Evolutionary conservation across 2,797 vertebrate species (phyloP).

Genomic region (Zonotrichia albicollis): DNA sequence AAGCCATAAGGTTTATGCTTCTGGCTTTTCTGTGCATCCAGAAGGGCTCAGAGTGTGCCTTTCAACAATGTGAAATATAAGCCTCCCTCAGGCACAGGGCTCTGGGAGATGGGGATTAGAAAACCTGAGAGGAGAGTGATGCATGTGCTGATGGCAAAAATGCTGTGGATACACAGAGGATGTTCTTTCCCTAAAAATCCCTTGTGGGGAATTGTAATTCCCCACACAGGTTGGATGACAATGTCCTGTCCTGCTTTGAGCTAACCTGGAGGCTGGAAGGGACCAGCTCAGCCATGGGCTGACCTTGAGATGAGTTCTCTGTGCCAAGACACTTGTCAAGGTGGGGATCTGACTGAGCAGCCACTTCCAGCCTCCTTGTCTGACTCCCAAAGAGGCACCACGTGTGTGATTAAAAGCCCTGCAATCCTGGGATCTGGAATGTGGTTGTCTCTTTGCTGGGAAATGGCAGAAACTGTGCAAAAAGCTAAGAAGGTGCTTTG

Average conservation of each 20-base stretch:
- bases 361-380: not conserved
- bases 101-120: not conserved
- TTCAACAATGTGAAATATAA: slow-evolving; percentile 29
- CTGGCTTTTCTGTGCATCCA: not conserved
- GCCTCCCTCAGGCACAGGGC: not conserved
- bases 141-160: not conserved
- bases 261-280: not conserved
- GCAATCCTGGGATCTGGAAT: not conserved
- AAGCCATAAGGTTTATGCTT: not conserved
- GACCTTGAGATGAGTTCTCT: not conserved
- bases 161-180: not conserved
- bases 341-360: not conserved
- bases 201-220: not conserved
- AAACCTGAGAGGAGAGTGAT: not conserved
- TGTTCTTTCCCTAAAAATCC: not conserved
- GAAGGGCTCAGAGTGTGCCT: not conserved
- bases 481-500: not conserved
- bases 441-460: not conserved
- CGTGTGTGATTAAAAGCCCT: not conserved
- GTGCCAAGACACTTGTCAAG: not conserved
- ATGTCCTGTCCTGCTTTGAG: accelerated
- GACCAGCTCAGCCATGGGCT: not conserved
- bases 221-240: not conserved
- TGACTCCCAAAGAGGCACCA: not conserved
- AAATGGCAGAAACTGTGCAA: not conserved